These are phyloP conservation scores for Sinohyriopsis cumingii DNA, from an alignment of 2,888 invertebrate species.

Conservation along the genomic window DNA sequence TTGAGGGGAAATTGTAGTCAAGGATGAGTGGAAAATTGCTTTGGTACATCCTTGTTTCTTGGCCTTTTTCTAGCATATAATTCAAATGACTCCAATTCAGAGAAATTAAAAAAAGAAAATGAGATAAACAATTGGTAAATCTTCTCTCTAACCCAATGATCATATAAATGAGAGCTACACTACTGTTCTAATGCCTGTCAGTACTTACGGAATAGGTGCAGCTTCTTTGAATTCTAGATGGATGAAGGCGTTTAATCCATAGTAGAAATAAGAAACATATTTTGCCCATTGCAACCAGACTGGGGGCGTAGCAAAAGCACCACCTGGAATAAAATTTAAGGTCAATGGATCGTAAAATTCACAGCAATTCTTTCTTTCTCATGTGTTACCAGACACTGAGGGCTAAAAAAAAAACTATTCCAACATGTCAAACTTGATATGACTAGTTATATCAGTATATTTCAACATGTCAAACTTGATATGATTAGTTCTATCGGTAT, in stretches of 20 bases:
- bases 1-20: too few relatives aligned
- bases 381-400: neutral
- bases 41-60: too few relatives aligned
- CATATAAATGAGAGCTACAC: neutral
- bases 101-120: too few relatives aligned
- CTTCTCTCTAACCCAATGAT: neutral
- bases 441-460: too few relatives aligned
- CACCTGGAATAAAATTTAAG: constrained; percentile 22
- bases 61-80: too few relatives aligned
- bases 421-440: too few relatives aligned
- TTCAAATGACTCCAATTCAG: too few relatives aligned
- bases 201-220: constrained; percentile 35
- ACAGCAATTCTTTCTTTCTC: neutral
- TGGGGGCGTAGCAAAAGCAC: constrained; percentile 42
- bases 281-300: constrained; percentile 43
- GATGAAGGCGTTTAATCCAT: constrained; percentile 41
- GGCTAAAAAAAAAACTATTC: neutral
- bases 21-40: too few relatives aligned
- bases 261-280: constrained; percentile 42
- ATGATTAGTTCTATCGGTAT: too few relatives aligned
- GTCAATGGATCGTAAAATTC: neutral
- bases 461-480: too few relatives aligned
- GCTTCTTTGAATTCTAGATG: constrained; percentile 36
- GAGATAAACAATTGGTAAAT: too few relatives aligned
- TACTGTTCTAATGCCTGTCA: neutral